Conservation (phyloP, 2,888 invertebrate genomes). For the Clanis bilineata region DNA sequence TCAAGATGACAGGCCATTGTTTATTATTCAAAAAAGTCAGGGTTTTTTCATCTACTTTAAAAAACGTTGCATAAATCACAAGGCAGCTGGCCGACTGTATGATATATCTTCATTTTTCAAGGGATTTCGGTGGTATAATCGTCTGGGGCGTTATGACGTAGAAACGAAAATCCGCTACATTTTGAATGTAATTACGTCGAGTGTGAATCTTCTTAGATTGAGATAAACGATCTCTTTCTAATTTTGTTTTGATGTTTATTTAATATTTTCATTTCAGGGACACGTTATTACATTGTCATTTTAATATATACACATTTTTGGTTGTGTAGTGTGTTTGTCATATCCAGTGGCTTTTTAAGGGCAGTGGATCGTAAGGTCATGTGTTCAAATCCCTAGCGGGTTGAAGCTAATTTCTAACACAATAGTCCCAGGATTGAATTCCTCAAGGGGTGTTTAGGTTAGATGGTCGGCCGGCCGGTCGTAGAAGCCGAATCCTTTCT, state of each 20-base stretch:
- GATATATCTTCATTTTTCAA: slow-evolving; percentile 13
- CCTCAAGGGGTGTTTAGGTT: too few relatives aligned
- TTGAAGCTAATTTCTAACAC: too few relatives aligned
- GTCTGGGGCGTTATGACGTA: slow-evolving; percentile 10
- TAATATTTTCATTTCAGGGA: slow-evolving; percentile 8
- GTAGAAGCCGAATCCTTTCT: too few relatives aligned
- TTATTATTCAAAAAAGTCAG: slow-evolving; percentile 1
- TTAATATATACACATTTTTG: not conserved
- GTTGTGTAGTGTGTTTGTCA: too few relatives aligned
- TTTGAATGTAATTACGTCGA: slow-evolving; percentile 30
- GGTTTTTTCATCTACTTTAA: slow-evolving; percentile 6
- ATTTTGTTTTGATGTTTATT: slow-evolving; percentile 15
- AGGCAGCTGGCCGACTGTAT: not conserved
- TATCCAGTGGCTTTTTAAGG: too few relatives aligned
- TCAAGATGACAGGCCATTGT: slow-evolving; percentile 10
- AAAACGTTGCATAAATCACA: slow-evolving; percentile 8
- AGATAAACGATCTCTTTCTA: slow-evolving; percentile 35
- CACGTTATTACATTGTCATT: not conserved
- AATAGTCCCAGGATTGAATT: too few relatives aligned
- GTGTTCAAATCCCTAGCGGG: too few relatives aligned
- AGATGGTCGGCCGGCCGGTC: too few relatives aligned
- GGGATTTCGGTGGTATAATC: slow-evolving; percentile 7
- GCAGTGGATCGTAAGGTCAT: too few relatives aligned
- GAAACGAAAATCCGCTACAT: not conserved
- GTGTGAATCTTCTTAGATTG: slow-evolving; percentile 30